Evolutionary conservation across 2,113 vertebrate genomes (phyloP).

Genomic region (Pavo muticus): DNA sequence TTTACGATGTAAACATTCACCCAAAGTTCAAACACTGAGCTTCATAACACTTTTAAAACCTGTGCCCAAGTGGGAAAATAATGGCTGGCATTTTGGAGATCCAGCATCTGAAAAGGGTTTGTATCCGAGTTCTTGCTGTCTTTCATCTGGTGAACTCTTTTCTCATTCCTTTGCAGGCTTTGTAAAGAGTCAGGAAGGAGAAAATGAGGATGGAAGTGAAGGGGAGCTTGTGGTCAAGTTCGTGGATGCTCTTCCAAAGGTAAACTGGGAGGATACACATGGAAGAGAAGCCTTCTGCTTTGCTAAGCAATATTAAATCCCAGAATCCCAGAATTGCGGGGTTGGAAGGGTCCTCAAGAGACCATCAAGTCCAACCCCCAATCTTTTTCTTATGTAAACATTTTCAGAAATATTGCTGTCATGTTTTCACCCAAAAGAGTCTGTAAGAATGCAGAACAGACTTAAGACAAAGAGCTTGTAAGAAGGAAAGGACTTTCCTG

Average conservation of each 20-base stretch:
- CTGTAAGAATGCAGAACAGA: background rate
- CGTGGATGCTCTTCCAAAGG: constrained; percentile 85
- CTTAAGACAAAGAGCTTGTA: background rate
- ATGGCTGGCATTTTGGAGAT: background rate
- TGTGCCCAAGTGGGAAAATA: background rate
- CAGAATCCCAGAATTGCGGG: no score
- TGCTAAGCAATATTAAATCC: background rate
- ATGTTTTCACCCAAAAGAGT: background rate
- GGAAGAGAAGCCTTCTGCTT: background rate
- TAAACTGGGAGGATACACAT: constrained; percentile 59
- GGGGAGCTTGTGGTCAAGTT: constrained; percentile 92
- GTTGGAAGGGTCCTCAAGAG: no score
- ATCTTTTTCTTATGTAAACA: background rate
- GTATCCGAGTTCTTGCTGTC: background rate
- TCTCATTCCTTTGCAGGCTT: constrained; percentile 79
- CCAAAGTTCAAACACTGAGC: background rate
- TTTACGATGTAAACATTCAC: constrained; percentile 15
- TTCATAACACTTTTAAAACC: background rate
- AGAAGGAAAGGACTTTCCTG: background rate
- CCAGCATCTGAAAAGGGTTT: background rate
- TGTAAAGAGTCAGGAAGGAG: constrained; percentile 93
- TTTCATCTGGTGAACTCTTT: background rate
- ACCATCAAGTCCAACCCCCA: no score
- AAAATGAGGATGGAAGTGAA: constrained; percentile 87
- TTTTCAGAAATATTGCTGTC: background rate